A percentile compares a stretch with the other conserved stretches of the same genome.
phyloP scores from a whole-genome alignment of 2,113 vertebrate genomes.

The Campylomormyrus numenius region DNA sequence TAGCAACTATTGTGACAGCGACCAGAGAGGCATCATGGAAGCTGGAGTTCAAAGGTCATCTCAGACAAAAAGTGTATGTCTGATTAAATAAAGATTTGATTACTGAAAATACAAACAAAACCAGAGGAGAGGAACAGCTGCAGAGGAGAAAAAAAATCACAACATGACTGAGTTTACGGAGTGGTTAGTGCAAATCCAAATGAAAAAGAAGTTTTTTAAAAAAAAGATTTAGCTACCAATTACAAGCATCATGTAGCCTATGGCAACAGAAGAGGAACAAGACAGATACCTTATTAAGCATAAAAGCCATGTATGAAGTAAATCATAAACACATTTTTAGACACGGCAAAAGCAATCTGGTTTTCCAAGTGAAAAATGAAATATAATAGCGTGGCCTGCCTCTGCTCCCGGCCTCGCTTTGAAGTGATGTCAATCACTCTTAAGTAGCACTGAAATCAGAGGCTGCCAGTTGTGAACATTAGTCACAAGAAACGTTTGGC shows the following conservation, averaged over 20 bases:
- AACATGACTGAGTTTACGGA: not conserved
- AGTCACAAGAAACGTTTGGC: not conserved
- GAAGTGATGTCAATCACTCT: not conserved
- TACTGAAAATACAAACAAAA: not conserved
- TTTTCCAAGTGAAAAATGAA: not conserved
- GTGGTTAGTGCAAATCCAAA: not conserved
- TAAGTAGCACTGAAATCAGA: not conserved
- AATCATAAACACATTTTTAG: not conserved
- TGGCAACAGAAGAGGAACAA: not conserved
- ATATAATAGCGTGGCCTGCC: not conserved
- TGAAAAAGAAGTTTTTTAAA: not conserved
- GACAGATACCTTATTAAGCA: not conserved
- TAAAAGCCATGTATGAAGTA: not conserved
- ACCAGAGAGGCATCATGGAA: slow-evolving; percentile 26
- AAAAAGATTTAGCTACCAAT: not conserved
- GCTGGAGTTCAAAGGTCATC: slow-evolving; percentile 29
- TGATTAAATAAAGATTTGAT: not conserved
- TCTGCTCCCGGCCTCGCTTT: not conserved
- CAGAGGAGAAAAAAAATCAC: not conserved
- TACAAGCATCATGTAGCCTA: not conserved
- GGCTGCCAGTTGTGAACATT: not conserved
- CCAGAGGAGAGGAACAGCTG: not conserved
- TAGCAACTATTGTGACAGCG: slow-evolving; percentile 27
- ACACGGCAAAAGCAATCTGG: not conserved
- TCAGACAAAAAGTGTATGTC: slow-evolving; percentile 13